Evolutionary conservation across 2,797 vertebrate genomes (phyloP).

Genomic region (Malurus splendens): DNA sequence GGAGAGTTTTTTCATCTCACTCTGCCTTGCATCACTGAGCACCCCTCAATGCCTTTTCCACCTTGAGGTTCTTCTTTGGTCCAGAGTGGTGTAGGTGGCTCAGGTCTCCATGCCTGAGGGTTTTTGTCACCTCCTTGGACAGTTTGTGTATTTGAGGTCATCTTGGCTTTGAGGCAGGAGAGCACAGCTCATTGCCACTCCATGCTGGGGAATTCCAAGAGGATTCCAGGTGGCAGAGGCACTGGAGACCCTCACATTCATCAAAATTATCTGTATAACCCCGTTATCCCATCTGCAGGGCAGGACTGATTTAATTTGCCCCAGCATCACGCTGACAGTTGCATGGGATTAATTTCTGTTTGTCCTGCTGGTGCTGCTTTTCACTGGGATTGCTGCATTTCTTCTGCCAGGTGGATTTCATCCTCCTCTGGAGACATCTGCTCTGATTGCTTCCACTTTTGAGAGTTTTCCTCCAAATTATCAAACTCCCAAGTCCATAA

Average conservation of each 20-base stretch:
- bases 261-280: neutral
- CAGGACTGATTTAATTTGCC: neutral
- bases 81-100: neutral
- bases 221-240: neutral
- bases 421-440: neutral
- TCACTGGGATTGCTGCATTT: neutral
- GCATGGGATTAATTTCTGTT: rapidly evolving
- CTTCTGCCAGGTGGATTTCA: neutral
- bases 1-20: neutral
- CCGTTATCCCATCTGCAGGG: rapidly evolving
- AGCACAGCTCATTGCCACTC: neutral
- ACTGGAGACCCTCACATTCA: too few species aligned
- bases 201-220: neutral
- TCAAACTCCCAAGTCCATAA: neutral
- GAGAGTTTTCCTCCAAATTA: neutral
- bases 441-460: neutral
- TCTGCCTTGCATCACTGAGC: neutral
- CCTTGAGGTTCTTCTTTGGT: neutral
- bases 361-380: neutral
- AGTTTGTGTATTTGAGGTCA: neutral
- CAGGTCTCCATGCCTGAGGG: neutral
- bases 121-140: neutral
- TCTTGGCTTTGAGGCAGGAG: neutral
- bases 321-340: rapidly evolving
- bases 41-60: neutral